phyloP scores from a whole-genome alignment of 2,888 invertebrate species.

The Scaptomyza reducta region DNA sequence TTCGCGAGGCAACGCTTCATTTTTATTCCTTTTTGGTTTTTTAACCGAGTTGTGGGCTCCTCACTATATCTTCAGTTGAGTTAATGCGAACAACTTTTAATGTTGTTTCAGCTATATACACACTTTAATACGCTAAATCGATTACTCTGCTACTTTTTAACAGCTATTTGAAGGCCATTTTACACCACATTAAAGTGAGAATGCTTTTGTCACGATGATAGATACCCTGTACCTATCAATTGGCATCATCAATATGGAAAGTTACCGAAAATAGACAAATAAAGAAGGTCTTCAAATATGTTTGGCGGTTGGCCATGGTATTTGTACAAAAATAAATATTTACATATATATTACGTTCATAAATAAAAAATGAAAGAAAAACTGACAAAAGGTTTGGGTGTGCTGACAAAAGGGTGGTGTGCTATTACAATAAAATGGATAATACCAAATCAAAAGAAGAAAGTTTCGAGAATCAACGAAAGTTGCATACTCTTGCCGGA shows the following conservation, averaged over 20 bases:
- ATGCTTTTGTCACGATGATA: too few species aligned
- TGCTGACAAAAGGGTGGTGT: constrained; percentile 24
- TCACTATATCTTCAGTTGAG: background rate
- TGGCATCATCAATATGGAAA: background rate
- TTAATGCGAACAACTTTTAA: background rate
- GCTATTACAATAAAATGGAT: constrained; percentile 53
- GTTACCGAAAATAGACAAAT: constrained; percentile 2
- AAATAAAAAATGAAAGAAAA: constrained; percentile 6
- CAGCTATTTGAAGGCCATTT: background rate
- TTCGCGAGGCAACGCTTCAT: background rate
- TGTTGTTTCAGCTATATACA: background rate
- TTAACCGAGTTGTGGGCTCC: constrained; percentile 1
- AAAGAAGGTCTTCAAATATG: background rate
- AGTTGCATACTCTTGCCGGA: background rate
- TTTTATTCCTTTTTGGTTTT: background rate
- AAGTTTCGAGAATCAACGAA: background rate
- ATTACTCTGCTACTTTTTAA: background rate
- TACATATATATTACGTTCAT: constrained; percentile 27
- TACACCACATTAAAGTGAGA: background rate
- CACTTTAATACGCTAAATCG: background rate
- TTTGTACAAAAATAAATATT: constrained; percentile 29
- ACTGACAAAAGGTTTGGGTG: constrained; percentile 3
- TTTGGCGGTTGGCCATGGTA: constrained; percentile 15
- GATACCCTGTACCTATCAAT: background rate
- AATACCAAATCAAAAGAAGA: constrained; percentile 22